These are phyloP conservation scores for Ciconia nigra DNA, from an alignment of 2,797 vertebrate genomes.

Conservation along the genomic window DNA sequence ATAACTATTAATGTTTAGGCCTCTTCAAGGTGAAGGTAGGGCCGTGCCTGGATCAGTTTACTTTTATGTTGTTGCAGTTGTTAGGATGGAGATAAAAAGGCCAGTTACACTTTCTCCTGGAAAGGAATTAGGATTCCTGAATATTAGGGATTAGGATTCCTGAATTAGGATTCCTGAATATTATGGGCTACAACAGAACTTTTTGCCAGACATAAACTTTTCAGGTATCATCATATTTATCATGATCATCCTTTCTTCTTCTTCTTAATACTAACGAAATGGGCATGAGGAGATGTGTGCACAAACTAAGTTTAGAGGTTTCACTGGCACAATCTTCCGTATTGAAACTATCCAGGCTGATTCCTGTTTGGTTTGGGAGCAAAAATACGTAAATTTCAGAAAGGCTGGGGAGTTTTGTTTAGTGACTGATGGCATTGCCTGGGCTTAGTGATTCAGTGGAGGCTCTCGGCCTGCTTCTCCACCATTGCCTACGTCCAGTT, in stretches of 20 bases:
- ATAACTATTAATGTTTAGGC: background rate
- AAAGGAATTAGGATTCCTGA: background rate
- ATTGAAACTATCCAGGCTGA: background rate
- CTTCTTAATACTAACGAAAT: background rate
- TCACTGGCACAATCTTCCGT: rapidly evolving
- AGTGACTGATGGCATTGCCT: background rate
- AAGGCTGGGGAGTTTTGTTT: background rate
- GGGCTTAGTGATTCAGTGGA: background rate
- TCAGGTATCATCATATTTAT: background rate
- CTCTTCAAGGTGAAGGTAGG: background rate
- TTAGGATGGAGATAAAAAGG: background rate
- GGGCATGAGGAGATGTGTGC: too few species aligned
- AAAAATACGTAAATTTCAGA: background rate
- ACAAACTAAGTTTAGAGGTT: background rate
- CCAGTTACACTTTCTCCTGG: background rate
- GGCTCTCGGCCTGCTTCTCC: background rate
- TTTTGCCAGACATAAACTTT: background rate
- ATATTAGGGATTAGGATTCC: background rate
- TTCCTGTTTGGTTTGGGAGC: background rate
- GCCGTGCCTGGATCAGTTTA: background rate
- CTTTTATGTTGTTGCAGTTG: background rate
- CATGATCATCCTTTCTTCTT: background rate
- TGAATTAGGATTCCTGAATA: background rate
- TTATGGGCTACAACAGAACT: background rate
- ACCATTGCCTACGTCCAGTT: rapidly evolving